Evolutionary conservation across 2,888 invertebrate genomes (phyloP), one percentile per base, ranked within the genome.

Genomic region (Mesorhabditis spiculigera): DNA sequence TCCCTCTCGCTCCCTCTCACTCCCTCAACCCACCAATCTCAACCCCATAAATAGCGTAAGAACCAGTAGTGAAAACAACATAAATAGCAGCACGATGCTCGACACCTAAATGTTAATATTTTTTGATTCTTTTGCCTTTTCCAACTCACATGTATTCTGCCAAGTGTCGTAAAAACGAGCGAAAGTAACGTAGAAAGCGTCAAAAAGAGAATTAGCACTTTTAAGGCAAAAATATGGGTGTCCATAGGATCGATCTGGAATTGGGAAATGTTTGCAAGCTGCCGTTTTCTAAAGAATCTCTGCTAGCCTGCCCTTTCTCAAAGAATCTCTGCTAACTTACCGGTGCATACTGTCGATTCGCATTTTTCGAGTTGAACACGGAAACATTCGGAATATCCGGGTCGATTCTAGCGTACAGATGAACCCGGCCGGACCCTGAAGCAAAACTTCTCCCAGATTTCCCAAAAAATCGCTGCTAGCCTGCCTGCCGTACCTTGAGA

Each of bases 381-480:
- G 58, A 50, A 50, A 50, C 58, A 50, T 50, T 50, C n/a, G 58
- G 58, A n/a, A 50, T 50, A 50, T 50, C 58, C 10, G 58, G 58
- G n/a, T 50, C 58, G 58, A 50, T 50, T 50, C 58, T 10, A 13
- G 58, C 8, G 58, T 50, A 50, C 58, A 50, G n/a, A 50, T 50
- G 58, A 50, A n/a, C 58, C 58, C 58, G 58, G 58, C 58, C 58
- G n/a, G 58, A 50, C 58, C 58, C 58, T 50, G n/a, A n/a, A 50
- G n/a, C n/a, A 50, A 13, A 50, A n/a, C 1, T 28, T 28, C 28
- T 28, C 28, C 28, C 28, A 28, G 28, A 28, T 28, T 28, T 28
- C 28, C 28, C 28, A 28, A 28, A 28, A 28, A 28, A 28, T 28
- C 28, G 28, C 28, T 28, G 28, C 28, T 3, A 28, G 28, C 28